Evolutionary conservation across 1,140 invertebrate species (phyloP), one percentile per base, ranked within the genome.

Genomic region (Adoxophyes honmai): DNA sequence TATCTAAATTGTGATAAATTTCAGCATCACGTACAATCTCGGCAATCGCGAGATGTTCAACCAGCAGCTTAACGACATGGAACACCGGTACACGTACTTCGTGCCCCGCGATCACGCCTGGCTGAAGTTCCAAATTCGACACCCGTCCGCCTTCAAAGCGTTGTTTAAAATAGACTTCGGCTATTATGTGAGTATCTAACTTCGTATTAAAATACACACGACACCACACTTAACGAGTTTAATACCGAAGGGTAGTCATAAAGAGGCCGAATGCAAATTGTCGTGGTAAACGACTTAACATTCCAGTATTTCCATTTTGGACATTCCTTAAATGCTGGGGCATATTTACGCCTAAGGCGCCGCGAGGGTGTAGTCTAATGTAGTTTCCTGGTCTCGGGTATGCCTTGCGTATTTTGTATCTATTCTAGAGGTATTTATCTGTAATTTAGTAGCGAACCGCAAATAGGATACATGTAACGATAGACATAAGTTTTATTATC

Each of bases 61-160:
- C 78, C 89, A 92, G 10, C 93, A 94, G 70, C 81, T 98, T 34
- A 93, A 93, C 57, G 93, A 95, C 61, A 92, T 93, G 18, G 93
- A 93, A 53, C 94, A 94, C 60, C 93, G 94, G 34, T 98, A 94
- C 82, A 99, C 97, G 0, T 97, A 96, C 77, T 98, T 99, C 77
- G 97, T 97, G 0, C 97, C 97, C 0, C 91, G 94, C 9, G 94
- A 98, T 72, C 92, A 93, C 62, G 97, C 97, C 8, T 99, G 96
- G 96, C 88, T 92, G 15, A 91, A 92, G 55, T 92, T 94, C 56
- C 91, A 93, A 75, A 89, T 92, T 37, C 90, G 90, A 37, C 92
- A 92, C 71, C 95, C 95, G 1, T 95, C 95, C 7, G 91, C 93
- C 2, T 92, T 95, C 78, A 96, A 96, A 82, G 96, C 96, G 75